Conservation (phyloP, 2,888 invertebrate genomes). For the Drosophila rubida region DNA sequence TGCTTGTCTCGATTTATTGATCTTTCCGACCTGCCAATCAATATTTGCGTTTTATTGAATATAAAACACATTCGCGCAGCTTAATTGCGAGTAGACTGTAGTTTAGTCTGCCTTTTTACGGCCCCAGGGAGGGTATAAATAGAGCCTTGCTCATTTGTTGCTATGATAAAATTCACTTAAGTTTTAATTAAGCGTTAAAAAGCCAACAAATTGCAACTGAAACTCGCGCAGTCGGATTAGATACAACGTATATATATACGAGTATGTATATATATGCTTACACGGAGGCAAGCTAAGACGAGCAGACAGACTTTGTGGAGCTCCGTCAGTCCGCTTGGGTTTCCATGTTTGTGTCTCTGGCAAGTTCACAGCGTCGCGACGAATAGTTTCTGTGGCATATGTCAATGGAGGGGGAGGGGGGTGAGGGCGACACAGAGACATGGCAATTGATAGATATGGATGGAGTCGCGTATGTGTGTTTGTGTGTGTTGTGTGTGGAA, state of each 20-base stretch:
- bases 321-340: slow-evolving; percentile 24
- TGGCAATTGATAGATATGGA: slow-evolving; percentile 35
- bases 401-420: slow-evolving; percentile 16
- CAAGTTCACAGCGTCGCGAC: slow-evolving; percentile 36
- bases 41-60: background rate
- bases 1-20: no score
- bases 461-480: slow-evolving; percentile 12
- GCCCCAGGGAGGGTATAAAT: background rate
- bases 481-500: slow-evolving; percentile 53
- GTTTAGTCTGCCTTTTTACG: background rate
- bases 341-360: slow-evolving; percentile 35
- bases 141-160: slow-evolving; percentile 41
- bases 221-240: slow-evolving; percentile 19
- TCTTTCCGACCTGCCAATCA: background rate
- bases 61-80: background rate
- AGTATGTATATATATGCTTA: background rate
- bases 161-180: slow-evolving; percentile 48
- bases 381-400: slow-evolving; percentile 19
- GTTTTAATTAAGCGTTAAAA: slow-evolving; percentile 65
- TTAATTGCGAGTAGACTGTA: background rate
- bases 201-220: slow-evolving; percentile 46
- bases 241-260: background rate
- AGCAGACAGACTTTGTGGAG: slow-evolving; percentile 2
- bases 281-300: background rate
- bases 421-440: slow-evolving; percentile 29